Conservation (phyloP, 2,113 vertebrate genomes). For the Paradoxurus hermaphroditus region DNA sequence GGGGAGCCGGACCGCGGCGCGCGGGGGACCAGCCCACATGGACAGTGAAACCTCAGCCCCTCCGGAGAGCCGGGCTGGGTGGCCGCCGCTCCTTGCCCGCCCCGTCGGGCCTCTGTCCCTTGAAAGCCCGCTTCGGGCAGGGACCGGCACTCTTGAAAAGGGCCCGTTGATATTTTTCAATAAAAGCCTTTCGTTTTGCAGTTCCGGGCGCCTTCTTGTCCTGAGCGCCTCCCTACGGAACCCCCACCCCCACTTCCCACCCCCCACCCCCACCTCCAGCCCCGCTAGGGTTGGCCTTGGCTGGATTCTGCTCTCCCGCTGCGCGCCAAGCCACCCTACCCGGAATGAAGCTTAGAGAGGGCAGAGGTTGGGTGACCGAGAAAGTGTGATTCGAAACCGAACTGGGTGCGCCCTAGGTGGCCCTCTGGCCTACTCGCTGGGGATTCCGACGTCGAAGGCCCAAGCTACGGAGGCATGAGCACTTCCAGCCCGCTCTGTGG, state of each 20-base stretch:
- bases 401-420: not conserved
- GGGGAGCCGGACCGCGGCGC: not conserved
- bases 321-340: too few relatives aligned
- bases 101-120: not conserved
- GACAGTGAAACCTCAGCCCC: not conserved
- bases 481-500: accelerated
- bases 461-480: not conserved
- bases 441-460: not conserved
- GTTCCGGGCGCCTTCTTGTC: conserved; percentile 50
- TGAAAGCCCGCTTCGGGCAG: not conserved
- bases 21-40: not conserved
- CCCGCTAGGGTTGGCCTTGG: not conserved
- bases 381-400: not conserved
- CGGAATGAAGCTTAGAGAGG: not conserved
- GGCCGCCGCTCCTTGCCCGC: not conserved
- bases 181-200: conserved; percentile 71
- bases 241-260: not conserved
- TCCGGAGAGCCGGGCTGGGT: not conserved
- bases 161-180: conserved; percentile 67
- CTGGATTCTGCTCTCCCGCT: not conserved
- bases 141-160: not conserved
- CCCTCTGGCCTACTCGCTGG: not conserved
- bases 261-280: not conserved
- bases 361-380: not conserved
- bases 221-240: not conserved